These are phyloP conservation scores for Ophiodon elongatus DNA, from an alignment of 2,113 vertebrate species.

Conservation along the genomic window DNA sequence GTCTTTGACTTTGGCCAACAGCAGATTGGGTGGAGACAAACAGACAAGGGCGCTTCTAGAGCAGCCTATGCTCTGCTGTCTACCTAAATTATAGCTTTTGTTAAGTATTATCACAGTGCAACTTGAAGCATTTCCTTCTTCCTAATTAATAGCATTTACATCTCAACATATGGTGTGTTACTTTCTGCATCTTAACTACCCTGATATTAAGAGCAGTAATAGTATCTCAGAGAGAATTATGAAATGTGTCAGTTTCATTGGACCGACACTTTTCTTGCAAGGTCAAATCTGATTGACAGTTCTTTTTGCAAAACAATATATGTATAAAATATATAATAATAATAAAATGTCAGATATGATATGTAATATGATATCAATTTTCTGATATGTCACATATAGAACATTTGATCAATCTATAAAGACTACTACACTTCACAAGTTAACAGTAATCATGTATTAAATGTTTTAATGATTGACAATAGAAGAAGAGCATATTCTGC, in stretches of 20 bases:
- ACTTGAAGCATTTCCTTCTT: slow-evolving; percentile 18
- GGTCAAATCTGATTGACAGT: not conserved
- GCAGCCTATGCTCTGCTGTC: slow-evolving; percentile 52
- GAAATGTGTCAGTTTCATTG: not conserved
- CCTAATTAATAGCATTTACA: slow-evolving; percentile 17
- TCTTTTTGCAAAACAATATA: not conserved
- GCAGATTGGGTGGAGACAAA: slow-evolving; percentile 54
- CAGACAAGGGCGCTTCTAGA: slow-evolving; percentile 62
- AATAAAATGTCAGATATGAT: not conserved
- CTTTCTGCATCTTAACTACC: not conserved
- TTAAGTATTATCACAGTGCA: slow-evolving; percentile 20
- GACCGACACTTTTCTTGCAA: not conserved
- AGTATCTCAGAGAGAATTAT: not conserved
- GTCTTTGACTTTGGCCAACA: slow-evolving; percentile 77
- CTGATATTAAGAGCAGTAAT: not conserved
- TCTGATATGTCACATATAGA: not conserved
- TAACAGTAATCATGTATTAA: not conserved
- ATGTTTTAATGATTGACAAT: not conserved
- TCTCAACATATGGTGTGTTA: not conserved
- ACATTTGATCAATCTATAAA: not conserved
- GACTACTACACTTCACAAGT: not conserved
- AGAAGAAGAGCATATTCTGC: not conserved
- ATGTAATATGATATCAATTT: not conserved
- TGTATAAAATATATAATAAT: not conserved
- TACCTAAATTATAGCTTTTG: slow-evolving; percentile 5